A percentile compares a stretch with the other conserved stretches of the same genome.
Evolutionary conservation across 1,140 invertebrate species (phyloP).

Genomic region (Drosophila parvula): DNA sequence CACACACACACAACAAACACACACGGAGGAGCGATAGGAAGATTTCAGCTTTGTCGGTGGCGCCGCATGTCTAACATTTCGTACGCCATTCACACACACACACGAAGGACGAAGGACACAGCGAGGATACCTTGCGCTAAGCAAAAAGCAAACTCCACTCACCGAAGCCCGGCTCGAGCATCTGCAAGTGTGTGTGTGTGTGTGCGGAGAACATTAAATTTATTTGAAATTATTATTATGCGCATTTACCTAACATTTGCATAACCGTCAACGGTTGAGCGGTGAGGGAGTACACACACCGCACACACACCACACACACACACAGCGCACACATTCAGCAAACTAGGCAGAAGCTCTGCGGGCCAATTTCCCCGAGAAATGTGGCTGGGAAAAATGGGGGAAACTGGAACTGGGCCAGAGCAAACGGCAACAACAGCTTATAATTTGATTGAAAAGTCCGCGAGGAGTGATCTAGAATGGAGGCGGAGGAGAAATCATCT

Average conservation of each 20-base stretch:
- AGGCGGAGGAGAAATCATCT: background rate
- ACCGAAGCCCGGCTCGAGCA: background rate
- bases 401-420: constrained; percentile 29
- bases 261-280: constrained; percentile 49
- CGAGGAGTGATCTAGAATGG: constrained; percentile 20
- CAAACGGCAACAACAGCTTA: constrained; percentile 35
- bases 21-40: constrained; percentile 19
- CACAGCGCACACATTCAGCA: background rate
- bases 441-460: constrained; percentile 54
- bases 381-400: background rate
- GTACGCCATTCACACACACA: constrained; percentile 26
- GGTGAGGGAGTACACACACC: constrained; percentile 2
- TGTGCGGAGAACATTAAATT: constrained; percentile 57
- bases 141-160: constrained; percentile 31
- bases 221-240: constrained; percentile 67
- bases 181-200: background rate
- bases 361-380: constrained; percentile 43
- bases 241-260: constrained; percentile 65
- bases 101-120: constrained; percentile 19
- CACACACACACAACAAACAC: background rate
- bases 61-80: constrained; percentile 57
- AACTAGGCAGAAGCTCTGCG: constrained; percentile 2
- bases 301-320: background rate
- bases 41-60: constrained; percentile 52
- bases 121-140: constrained; percentile 35